Evolutionary conservation across 2,888 invertebrate genomes (phyloP).

Genomic region (Campoletis raptor): DNA sequence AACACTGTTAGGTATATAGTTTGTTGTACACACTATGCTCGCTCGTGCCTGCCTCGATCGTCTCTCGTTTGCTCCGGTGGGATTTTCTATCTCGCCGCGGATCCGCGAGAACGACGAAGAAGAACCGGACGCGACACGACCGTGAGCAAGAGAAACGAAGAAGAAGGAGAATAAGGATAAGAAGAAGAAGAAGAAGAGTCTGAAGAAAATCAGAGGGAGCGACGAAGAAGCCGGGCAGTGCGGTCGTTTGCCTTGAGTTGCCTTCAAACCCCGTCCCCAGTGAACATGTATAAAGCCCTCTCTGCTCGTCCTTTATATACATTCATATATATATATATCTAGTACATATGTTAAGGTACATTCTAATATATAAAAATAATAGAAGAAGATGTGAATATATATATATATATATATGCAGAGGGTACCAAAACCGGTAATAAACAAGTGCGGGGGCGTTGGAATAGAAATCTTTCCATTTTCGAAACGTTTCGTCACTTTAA

Average conservation of each 20-base stretch:
- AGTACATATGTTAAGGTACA: not conserved
- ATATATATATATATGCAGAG: constrained; percentile 45
- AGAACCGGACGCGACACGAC: constrained; percentile 43
- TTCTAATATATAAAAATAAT: not conserved
- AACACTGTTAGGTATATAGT: constrained; percentile 10
- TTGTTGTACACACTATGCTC: constrained; percentile 32
- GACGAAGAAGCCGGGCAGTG: constrained; percentile 78
- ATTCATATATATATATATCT: constrained; percentile 10
- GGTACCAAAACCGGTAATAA: constrained; percentile 59
- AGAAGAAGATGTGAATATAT: constrained; percentile 1
- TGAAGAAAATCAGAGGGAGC: constrained; percentile 69
- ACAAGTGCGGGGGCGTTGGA: constrained; percentile 34
- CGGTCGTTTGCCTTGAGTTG: constrained; percentile 84
- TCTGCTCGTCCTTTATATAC: constrained; percentile 58
- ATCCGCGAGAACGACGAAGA: constrained; percentile 53
- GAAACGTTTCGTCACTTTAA: not conserved
- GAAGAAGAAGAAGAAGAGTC: constrained; percentile 44
- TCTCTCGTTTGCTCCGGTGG: constrained; percentile 33
- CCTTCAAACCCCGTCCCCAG: constrained; percentile 78
- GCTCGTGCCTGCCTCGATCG: constrained; percentile 57
- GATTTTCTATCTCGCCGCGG: constrained; percentile 40
- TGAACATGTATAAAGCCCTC: constrained; percentile 52
- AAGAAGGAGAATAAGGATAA: constrained; percentile 42
- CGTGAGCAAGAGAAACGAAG: constrained; percentile 38
- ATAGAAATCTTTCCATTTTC: constrained; percentile 40